These are phyloP conservation scores for Tachuris rubrigastra DNA, from an alignment of 2,113 vertebrate species.

Conservation along the genomic window DNA sequence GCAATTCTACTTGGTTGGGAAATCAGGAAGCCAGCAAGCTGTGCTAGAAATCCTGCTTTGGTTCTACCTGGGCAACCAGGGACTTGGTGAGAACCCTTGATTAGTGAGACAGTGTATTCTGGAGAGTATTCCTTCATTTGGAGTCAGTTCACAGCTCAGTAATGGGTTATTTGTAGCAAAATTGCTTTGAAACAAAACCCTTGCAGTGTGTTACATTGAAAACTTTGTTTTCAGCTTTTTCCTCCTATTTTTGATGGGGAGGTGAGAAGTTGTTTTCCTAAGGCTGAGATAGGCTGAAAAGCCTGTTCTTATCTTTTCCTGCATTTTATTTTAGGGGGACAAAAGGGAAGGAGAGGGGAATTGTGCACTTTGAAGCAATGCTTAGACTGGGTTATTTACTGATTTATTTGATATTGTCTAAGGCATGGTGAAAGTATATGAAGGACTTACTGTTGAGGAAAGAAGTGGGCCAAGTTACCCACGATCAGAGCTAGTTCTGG, in stretches of 20 bases:
- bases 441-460: neutral
- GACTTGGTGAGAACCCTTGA: neutral
- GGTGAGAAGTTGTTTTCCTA: neutral
- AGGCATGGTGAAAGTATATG: neutral
- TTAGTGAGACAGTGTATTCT: neutral
- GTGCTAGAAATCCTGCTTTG: neutral
- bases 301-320: neutral
- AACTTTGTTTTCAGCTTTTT: neutral
- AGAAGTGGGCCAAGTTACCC: neutral
- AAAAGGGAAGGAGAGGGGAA: neutral
- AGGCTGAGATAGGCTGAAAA: neutral
- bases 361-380: neutral
- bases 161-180: neutral
- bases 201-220: neutral
- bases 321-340: neutral
- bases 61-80: neutral
- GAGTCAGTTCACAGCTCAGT: neutral
- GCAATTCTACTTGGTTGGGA: neutral
- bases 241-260: neutral
- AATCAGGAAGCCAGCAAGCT: neutral
- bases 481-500: neutral
- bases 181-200: neutral
- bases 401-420: neutral
- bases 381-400: neutral
- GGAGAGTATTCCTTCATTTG: neutral